phyloP scores from a whole-genome alignment of 2,888 invertebrate genomes.

The Pterostichus niger region DNA sequence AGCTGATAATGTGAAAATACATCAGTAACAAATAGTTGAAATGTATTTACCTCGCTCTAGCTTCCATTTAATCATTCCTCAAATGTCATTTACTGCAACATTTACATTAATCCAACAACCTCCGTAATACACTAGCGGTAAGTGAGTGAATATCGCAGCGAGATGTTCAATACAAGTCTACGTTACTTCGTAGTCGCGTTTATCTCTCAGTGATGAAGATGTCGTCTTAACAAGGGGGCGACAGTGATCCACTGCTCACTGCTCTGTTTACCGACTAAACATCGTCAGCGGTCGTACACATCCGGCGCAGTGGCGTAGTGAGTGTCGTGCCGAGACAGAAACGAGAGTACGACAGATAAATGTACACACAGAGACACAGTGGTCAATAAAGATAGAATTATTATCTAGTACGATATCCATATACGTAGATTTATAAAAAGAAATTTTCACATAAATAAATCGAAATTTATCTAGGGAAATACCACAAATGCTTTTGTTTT shows the following conservation, averaged over 20 bases:
- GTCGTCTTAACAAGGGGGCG: slow-evolving; percentile 45
- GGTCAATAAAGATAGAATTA: background rate
- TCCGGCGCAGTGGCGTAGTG: slow-evolving; percentile 12
- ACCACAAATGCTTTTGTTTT: too few relatives aligned
- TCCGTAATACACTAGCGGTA: background rate
- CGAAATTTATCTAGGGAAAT: too few relatives aligned
- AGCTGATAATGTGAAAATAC: background rate
- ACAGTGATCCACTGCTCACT: slow-evolving; percentile 44
- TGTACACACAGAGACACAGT: background rate
- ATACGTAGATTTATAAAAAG: too few relatives aligned
- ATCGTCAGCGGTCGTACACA: slow-evolving; percentile 26
- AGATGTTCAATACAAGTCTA: slow-evolving; percentile 46
- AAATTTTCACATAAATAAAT: too few relatives aligned
- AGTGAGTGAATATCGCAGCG: slow-evolving; percentile 5
- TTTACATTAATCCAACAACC: slow-evolving; percentile 35
- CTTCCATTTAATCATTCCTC: slow-evolving; percentile 14
- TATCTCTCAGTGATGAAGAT: slow-evolving; percentile 46
- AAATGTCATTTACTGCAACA: slow-evolving; percentile 22
- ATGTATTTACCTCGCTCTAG: too few relatives aligned
- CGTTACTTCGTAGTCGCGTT: slow-evolving; percentile 12
- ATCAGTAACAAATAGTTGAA: background rate
- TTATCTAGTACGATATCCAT: too few relatives aligned
- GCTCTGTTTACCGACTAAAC: slow-evolving; percentile 52
- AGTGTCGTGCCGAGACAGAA: slow-evolving; percentile 2
- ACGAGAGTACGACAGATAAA: background rate